phyloP scores from a whole-genome alignment of 2,888 invertebrate species.

The Acanthosepion esculentum region DNA sequence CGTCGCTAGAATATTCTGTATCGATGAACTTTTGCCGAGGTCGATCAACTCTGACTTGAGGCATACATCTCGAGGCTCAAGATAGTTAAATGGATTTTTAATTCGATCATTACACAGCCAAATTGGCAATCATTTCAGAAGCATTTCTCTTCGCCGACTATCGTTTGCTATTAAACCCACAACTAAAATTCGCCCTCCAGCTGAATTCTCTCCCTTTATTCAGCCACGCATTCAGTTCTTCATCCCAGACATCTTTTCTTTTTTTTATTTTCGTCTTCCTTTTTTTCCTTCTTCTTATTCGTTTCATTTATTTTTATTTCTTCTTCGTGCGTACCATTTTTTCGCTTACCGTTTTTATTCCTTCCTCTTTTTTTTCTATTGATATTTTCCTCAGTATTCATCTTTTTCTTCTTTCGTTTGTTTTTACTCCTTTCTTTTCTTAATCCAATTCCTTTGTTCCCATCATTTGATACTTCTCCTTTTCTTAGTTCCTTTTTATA shows the following conservation, averaged over 20 bases:
- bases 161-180: background rate
- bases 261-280: accelerated
- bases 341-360: background rate
- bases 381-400: no score
- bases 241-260: background rate
- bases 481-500: no score
- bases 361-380: background rate
- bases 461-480: no score
- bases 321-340: background rate
- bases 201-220: background rate
- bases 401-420: no score
- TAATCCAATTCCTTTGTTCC: no score
- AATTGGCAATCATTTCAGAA: constrained; percentile 25
- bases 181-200: background rate
- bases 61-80: background rate
- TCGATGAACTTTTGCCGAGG: background rate
- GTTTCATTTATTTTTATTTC: background rate
- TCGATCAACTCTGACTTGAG: background rate
- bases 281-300: background rate
- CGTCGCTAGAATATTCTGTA: no score
- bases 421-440: background rate
- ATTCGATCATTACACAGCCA: constrained; percentile 33
- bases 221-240: background rate
- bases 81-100: constrained; percentile 33
- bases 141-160: background rate